Percentiles rank a stretch among this genome's conserved stretches.
Evolutionary conservation across 2,113 vertebrate species (phyloP).

Genomic region (Pardalotus punctatus): DNA sequence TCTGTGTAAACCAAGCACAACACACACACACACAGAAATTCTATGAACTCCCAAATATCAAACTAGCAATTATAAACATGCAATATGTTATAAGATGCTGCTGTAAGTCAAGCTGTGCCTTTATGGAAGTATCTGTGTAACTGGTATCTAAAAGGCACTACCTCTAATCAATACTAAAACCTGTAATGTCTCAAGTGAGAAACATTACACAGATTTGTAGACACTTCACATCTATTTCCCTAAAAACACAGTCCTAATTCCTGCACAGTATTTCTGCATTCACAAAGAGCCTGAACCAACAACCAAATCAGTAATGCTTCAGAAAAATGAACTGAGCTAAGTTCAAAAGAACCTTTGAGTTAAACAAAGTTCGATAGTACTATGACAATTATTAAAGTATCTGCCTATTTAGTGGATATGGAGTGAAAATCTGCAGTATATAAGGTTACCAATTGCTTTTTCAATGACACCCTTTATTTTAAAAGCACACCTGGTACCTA

Average conservation of each 20-base stretch:
- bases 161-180: neutral
- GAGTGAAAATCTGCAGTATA: conserved; percentile 63
- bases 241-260: neutral
- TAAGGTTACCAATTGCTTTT: conserved; percentile 59
- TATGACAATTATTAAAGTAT: neutral
- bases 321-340: neutral
- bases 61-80: neutral
- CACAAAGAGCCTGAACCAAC: neutral
- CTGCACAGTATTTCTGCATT: neutral
- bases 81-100: neutral
- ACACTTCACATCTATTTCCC: neutral
- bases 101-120: neutral
- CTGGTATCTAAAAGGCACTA: neutral
- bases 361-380: neutral
- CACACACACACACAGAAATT: neutral
- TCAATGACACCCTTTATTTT: conserved; percentile 64
- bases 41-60: neutral
- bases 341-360: neutral
- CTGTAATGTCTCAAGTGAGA: neutral
- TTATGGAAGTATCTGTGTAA: neutral
- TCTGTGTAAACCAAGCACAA: conserved; percentile 20
- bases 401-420: conserved; percentile 69
- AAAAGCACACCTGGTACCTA: conserved; percentile 81
- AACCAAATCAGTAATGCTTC: neutral
- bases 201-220: neutral